Conservation (phyloP, 2,888 invertebrate genomes). For the Oscheius myriophilus region DNA sequence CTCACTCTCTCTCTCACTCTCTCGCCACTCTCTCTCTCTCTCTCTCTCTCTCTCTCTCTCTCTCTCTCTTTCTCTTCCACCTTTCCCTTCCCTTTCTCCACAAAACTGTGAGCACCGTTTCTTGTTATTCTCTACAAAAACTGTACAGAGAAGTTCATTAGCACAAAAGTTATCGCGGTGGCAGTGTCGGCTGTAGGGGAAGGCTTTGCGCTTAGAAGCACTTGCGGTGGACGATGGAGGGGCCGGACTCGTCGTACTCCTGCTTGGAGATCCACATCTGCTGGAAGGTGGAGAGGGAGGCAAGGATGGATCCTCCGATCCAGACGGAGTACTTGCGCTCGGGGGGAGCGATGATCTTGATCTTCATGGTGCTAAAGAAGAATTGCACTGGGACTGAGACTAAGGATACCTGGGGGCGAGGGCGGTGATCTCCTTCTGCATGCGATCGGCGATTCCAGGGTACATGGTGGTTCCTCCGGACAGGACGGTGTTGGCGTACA, state of each 20-base stretch:
- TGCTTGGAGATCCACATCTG: slow-evolving; percentile 81
- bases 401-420: slow-evolving; percentile 58
- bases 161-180: slow-evolving; percentile 18
- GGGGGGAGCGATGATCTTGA: slow-evolving; percentile 76
- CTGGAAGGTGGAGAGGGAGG: slow-evolving; percentile 88
- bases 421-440: slow-evolving; percentile 85
- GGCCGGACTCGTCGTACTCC: slow-evolving; percentile 63
- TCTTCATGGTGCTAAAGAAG: slow-evolving; percentile 76
- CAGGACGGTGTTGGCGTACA: slow-evolving; percentile 79
- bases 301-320: slow-evolving; percentile 97
- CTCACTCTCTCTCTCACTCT: no score
- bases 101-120: no score
- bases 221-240: slow-evolving; percentile 63
- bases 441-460: slow-evolving; percentile 94
- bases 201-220: slow-evolving; percentile 56
- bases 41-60: no score
- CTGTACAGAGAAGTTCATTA: slow-evolving; percentile 26
- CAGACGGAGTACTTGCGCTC: slow-evolving; percentile 97
- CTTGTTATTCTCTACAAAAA: background rate
- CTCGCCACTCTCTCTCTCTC: no score
- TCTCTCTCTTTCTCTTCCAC: no score
- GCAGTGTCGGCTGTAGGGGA: slow-evolving; percentile 15
- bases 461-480: slow-evolving; percentile 82
- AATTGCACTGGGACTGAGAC: background rate
- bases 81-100: no score